A percentile compares a stretch with the other conserved stretches of the same genome.
These are phyloP conservation scores for Aurelia sp. DNA, from an alignment of 30 jellyfish, hydroid and myxozoan genomes.

Conservation along the genomic window DNA sequence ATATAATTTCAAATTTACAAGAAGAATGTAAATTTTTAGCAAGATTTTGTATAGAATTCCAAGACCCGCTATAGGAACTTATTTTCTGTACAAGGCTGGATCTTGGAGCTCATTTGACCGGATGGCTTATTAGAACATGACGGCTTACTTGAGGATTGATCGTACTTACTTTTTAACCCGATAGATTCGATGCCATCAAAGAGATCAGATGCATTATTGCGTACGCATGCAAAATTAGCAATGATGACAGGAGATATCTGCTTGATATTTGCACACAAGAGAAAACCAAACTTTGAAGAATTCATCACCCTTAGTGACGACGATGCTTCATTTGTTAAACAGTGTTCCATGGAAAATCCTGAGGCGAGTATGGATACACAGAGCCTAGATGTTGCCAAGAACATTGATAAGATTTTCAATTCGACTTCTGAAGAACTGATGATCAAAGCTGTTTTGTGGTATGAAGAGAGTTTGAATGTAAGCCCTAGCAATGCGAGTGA, in stretches of 20 bases:
- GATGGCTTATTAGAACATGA: too few species aligned
- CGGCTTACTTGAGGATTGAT: too few species aligned
- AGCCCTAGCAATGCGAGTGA: conserved; percentile 63
- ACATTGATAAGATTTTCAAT: conserved; percentile 52
- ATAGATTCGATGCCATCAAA: not conserved
- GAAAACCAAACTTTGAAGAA: conserved; percentile 56
- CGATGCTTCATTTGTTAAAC: conserved; percentile 50
- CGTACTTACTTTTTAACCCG: too few species aligned
- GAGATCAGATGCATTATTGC: conserved; percentile 33
- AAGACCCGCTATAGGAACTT: too few species aligned
- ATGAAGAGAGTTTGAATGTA: conserved; percentile 62
- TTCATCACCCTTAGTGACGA: conserved; percentile 59
- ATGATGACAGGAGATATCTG: conserved; percentile 70
- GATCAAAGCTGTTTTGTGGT: conserved; percentile 60
- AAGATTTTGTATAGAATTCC: too few species aligned
- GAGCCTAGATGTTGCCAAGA: not conserved
- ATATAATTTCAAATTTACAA: too few species aligned
- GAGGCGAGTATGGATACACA: not conserved
- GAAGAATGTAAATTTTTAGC: too few species aligned
- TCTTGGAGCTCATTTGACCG: too few species aligned
- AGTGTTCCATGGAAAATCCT: not conserved
- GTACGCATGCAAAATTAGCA: conserved; percentile 56
- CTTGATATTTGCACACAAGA: conserved; percentile 60
- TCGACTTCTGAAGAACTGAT: conserved; percentile 65
- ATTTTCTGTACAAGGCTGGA: too few species aligned